A percentile compares a stretch with the other conserved stretches of the same genome.
Evolutionary conservation across 2,113 vertebrate genomes (phyloP).

Genomic region (Mastomys natalensis): DNA sequence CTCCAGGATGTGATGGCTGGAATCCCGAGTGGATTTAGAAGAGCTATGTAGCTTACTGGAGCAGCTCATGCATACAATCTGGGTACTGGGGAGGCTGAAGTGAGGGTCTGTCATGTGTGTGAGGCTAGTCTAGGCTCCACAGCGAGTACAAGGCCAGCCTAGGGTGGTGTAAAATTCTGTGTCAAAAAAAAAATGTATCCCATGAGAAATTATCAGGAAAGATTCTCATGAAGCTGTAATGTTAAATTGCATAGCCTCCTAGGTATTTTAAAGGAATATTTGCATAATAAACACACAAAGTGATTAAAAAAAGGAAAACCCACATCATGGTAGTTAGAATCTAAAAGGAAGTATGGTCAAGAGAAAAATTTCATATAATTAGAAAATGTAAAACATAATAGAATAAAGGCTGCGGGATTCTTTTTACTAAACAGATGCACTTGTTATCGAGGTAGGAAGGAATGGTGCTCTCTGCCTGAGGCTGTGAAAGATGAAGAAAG

Average conservation of each 20-base stretch:
- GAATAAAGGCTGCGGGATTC: background rate
- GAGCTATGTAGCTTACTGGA: background rate
- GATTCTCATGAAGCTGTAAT: background rate
- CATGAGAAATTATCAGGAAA: background rate
- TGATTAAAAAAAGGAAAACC: background rate
- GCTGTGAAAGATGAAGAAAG: background rate
- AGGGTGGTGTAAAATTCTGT: background rate
- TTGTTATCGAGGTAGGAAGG: background rate
- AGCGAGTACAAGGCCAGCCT: background rate
- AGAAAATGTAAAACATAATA: background rate
- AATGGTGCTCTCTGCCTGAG: rapidly evolving
- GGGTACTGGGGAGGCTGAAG: background rate
- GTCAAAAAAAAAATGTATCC: background rate
- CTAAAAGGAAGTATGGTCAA: background rate
- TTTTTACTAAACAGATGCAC: background rate
- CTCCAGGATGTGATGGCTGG: background rate
- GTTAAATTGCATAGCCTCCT: background rate
- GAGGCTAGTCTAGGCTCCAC: background rate
- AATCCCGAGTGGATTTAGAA: background rate
- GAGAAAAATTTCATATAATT: background rate
- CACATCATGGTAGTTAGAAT: background rate
- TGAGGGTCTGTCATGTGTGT: too few species aligned
- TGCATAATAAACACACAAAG: background rate
- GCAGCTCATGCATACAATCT: background rate
- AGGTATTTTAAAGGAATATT: background rate